Evolutionary conservation across 30 jellyfish, hydroid and myxozoan species (phyloP).

Genomic region (Pseudorhiza aurosa): DNA sequence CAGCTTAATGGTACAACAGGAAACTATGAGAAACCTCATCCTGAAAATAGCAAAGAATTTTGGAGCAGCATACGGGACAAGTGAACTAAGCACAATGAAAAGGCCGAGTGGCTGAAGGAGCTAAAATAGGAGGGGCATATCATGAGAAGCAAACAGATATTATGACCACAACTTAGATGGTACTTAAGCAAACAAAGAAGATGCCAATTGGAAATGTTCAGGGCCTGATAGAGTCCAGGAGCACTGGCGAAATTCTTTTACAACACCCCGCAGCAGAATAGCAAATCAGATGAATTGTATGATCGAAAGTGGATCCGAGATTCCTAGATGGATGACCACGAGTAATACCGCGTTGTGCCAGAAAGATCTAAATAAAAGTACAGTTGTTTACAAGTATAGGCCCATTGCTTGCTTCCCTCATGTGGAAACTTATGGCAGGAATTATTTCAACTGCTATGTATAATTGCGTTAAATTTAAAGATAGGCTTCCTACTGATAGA

Average conservation of each 20-base stretch:
- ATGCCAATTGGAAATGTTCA: constrained; percentile 32
- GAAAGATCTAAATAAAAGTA: constrained; percentile 27
- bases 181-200: not conserved
- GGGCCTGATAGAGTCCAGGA: constrained; percentile 46
- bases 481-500: no score
- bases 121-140: not conserved
- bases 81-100: not conserved
- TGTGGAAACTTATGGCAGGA: constrained; percentile 38
- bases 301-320: not conserved
- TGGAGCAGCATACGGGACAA: constrained; percentile 5
- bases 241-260: not conserved
- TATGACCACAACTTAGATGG: not conserved
- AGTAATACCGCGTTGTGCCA: constrained; percentile 35
- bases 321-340: constrained; percentile 24
- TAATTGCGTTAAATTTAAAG: no score
- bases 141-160: not conserved
- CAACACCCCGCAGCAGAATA: not conserved
- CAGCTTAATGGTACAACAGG: not conserved
- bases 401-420: constrained; percentile 20
- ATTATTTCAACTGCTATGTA: no score
- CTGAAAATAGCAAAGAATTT: not conserved
- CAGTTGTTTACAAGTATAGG: constrained; percentile 8
- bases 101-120: not conserved
- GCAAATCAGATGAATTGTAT: constrained; percentile 3
- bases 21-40: not conserved